These are phyloP conservation scores for Conger conger DNA, from an alignment of 2,113 vertebrate genomes.

Conservation along the genomic window DNA sequence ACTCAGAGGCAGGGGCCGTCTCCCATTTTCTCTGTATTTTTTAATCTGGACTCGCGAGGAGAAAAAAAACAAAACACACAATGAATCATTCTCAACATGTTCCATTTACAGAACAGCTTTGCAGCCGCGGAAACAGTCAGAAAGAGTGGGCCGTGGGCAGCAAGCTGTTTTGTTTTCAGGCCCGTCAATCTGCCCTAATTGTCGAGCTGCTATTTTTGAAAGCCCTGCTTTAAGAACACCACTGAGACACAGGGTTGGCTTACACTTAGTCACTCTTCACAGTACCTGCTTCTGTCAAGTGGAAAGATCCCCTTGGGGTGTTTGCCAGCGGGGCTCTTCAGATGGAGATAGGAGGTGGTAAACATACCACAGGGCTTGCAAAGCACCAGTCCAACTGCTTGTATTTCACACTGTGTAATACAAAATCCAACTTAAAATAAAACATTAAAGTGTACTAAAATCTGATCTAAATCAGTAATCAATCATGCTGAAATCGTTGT, in stretches of 20 bases:
- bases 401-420: too few species aligned
- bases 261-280: constrained; percentile 1
- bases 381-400: background rate
- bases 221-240: background rate
- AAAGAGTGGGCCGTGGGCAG: background rate
- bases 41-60: background rate
- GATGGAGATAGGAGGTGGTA: background rate
- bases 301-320: background rate
- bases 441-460: background rate
- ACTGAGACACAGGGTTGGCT: constrained; percentile 1
- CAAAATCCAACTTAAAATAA: background rate
- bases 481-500: too few species aligned
- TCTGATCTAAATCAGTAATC: too few species aligned
- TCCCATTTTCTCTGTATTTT: background rate
- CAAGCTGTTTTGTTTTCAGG: background rate
- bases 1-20: background rate
- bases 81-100: background rate
- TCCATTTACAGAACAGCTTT: background rate
- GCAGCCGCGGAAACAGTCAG: background rate
- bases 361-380: background rate
- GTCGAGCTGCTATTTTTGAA: background rate
- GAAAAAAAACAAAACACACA: background rate
- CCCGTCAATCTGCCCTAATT: background rate
- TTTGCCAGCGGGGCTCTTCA: background rate
- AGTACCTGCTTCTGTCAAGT: background rate